Base-by-base conservation (phyloP, 2,113 vertebrate species). In the Probosciger aterrimus region DNA sequence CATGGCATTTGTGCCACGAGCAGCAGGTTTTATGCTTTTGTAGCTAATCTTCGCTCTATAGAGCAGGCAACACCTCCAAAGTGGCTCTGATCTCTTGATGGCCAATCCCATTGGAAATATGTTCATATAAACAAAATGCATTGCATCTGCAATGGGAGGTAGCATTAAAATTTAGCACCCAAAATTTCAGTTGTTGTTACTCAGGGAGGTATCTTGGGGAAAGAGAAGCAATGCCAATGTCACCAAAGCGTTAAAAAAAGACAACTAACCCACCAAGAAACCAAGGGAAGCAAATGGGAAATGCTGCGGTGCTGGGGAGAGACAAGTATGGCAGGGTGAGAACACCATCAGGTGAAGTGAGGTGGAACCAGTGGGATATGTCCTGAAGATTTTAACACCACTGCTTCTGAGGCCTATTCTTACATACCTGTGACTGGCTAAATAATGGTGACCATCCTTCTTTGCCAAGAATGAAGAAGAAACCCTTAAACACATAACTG, bases 191-290 rank as follows among this genome's bases (percentile, higher is more conserved):
- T 20, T 53, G 23, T 8, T 39, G 33, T 59, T 82, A 77, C 31
- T 77, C 18, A 20, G 4, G 25, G 33, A 70, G 37, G 17, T 50
- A 35, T 24, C 39, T 16, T 22, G 14, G 28, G 16, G 23, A 60
- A 79, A 86, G 18, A 82, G 4, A 47, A 91, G 46, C 17, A 57
- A 41, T 46, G 67, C 14, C 31, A 47, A 18, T 55, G 23, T 15
- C 30, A 47, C 23, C 16, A 8, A 62, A 73, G 19, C 19, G 14
- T 13, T 75, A 15, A 9, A 12, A 70, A 59, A 87, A 63, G 6
- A 0, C n/a, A 68, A 41, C 14, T 16, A 31, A 14, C 4, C 1
- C 28, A 18, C 6, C 3, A 49, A 37, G 41, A 60, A 27, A 0
- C 14, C 9, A 31, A 23, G 14, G 50, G 39, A 79, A 53, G 11